Base-by-base conservation (phyloP, 1,140 invertebrate species). In the Helicoverpa armigera region DNA sequence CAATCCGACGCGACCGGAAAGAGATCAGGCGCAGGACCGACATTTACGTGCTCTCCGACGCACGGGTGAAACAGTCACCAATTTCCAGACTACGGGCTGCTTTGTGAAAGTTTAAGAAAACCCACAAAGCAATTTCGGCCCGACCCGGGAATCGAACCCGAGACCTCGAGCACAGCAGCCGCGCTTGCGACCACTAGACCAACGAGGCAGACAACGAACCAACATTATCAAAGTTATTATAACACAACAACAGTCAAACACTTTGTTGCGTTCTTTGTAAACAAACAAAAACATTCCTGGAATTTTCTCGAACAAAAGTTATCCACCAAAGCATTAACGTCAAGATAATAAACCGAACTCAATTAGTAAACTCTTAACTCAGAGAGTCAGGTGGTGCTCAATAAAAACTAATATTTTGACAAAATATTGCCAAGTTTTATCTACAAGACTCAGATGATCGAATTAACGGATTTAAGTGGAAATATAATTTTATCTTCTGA, bases 391-490 rank as follows among this genome's bases (percentile, higher is more conserved):
- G 65, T 69, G 43, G 50, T 51, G 31, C 50, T 72, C 16, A n/a
- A 31, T 13, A 72, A 29, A 43, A 54, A 72, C 69, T 72, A 72
- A 72, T 72, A 72, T 72, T 72, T 72, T 72, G 69, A 53, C 23
- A 23, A 72, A 72, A 72, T 54, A 53, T 48, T 72, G 23, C 43
- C 16, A 50, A 69, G 43, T 18, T 69, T 50, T 51, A n/a, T 18
- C 35, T 11, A 2, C 10, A 48, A 69, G 16, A 50, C 65, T 11
- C 65, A 1, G 12, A 16, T 14, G 65, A 67, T 67, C 35, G 35
- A n/a, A 18, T 16, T 18, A 43, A 67, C 7, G 63, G n/a, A 69
- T 50, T 50, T 50, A 67, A 23, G 65, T 12, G 11, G 65, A 69
- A 48, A 69, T 50, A 69, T n/a, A 69, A 69, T 50, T 69, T 43